phyloP scores from a whole-genome alignment of 2,113 vertebrate species.

The Ochotona princeps region DNA sequence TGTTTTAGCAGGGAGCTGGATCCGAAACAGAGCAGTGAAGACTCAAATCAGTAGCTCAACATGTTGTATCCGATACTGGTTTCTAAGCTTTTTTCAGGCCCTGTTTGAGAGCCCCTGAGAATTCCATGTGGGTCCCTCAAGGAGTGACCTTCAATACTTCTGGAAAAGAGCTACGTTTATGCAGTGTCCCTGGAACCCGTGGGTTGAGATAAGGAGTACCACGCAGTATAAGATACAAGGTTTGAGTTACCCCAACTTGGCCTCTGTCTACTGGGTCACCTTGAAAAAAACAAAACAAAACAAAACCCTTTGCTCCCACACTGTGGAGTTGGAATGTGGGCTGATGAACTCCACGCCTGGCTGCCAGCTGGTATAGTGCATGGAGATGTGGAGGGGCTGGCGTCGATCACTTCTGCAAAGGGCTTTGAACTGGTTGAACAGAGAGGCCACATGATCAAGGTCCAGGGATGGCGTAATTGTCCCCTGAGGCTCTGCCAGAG shows the following conservation, averaged over 20 bases:
- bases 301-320: background rate
- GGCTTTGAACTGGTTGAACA: background rate
- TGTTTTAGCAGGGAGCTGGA: too few relatives aligned
- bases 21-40: too few relatives aligned
- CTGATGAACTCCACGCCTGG: background rate
- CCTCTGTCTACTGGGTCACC: constrained; percentile 51
- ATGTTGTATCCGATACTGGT: too few relatives aligned
- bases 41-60: too few relatives aligned
- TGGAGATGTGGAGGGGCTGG: background rate
- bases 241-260: constrained; percentile 36
- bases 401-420: background rate
- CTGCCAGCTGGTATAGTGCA: background rate
- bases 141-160: constrained; percentile 21
- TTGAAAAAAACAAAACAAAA: constrained; percentile 42
- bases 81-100: background rate
- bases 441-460: background rate
- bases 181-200: background rate
- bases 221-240: background rate
- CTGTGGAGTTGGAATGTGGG: background rate
- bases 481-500: background rate
- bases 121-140: background rate
- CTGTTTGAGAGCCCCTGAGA: background rate
- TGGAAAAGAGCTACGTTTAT: background rate
- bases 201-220: constrained; percentile 18
- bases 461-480: background rate